Percentiles rank a stretch among this genome's conserved stretches.
Evolutionary conservation across 2,113 vertebrate genomes (phyloP).

Genomic region (Mirza zaza): DNA sequence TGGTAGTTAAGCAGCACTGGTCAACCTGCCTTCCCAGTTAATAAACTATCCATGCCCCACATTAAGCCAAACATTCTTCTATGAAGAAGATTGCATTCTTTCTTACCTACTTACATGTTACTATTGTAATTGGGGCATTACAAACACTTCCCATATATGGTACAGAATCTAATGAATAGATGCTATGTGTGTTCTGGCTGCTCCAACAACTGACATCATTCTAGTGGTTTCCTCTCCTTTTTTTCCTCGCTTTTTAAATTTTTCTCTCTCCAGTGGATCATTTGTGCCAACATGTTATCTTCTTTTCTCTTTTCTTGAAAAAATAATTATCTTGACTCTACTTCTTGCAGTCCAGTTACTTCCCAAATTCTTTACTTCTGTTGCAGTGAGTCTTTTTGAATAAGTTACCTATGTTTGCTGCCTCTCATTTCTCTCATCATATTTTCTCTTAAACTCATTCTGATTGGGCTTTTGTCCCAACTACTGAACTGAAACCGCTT

Average conservation of each 20-base stretch:
- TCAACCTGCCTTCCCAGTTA: neutral
- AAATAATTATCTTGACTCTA: neutral
- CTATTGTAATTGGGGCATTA: no score
- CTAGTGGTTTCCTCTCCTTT: neutral
- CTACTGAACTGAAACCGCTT: neutral
- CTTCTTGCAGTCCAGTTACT: neutral
- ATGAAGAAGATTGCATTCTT: neutral
- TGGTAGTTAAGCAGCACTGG: neutral
- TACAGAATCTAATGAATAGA: no score
- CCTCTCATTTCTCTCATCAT: neutral
- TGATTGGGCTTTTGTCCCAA: neutral
- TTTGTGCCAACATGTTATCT: neutral
- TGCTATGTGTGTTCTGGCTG: no score
- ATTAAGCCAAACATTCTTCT: neutral
- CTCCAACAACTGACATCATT: neutral
- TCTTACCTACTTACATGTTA: neutral
- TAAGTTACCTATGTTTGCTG: neutral
- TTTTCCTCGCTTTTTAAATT: neutral
- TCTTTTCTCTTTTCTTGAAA: neutral
- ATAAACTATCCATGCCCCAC: neutral
- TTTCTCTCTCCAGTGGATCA: neutral
- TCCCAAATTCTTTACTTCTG: neutral
- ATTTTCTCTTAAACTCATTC: neutral
- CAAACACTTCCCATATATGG: no score
- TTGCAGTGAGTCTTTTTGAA: neutral